Conservation (phyloP, 2,888 invertebrate genomes). For the Brachynemurus nebulosus region DNA sequence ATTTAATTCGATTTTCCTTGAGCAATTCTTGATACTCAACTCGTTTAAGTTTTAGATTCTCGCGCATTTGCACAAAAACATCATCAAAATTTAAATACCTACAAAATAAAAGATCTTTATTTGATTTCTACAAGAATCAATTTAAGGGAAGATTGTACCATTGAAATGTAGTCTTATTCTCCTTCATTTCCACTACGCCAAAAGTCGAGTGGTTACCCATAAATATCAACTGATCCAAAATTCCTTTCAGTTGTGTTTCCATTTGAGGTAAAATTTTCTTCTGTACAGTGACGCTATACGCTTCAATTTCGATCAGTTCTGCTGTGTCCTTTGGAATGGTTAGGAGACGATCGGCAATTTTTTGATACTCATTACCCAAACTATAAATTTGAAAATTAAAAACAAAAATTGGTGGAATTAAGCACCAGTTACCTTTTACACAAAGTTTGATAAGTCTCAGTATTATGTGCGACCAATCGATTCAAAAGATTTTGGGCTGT, state of each 20-base stretch:
- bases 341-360: constrained; percentile 62
- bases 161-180: constrained; percentile 75
- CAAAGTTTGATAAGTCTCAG: constrained; percentile 62
- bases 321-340: constrained; percentile 72
- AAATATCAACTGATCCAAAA: constrained; percentile 63
- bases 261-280: constrained; percentile 52
- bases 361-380: constrained; percentile 71
- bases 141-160: constrained; percentile 39
- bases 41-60: constrained; percentile 67
- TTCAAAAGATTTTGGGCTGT: constrained; percentile 55
- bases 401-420: not conserved
- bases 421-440: constrained; percentile 45
- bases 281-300: constrained; percentile 65
- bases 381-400: constrained; percentile 31
- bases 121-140: not conserved
- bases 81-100: constrained; percentile 66
- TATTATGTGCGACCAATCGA: constrained; percentile 57
- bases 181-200: constrained; percentile 73
- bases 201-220: constrained; percentile 70
- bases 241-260: constrained; percentile 57
- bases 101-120: constrained; percentile 10
- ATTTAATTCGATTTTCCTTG: constrained; percentile 63
- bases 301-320: constrained; percentile 69
- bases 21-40: constrained; percentile 75
- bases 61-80: constrained; percentile 69